These are phyloP conservation scores for Microctenopoma steveboyesi DNA, from an alignment of 2,797 vertebrate genomes.

Conservation along the genomic window DNA sequence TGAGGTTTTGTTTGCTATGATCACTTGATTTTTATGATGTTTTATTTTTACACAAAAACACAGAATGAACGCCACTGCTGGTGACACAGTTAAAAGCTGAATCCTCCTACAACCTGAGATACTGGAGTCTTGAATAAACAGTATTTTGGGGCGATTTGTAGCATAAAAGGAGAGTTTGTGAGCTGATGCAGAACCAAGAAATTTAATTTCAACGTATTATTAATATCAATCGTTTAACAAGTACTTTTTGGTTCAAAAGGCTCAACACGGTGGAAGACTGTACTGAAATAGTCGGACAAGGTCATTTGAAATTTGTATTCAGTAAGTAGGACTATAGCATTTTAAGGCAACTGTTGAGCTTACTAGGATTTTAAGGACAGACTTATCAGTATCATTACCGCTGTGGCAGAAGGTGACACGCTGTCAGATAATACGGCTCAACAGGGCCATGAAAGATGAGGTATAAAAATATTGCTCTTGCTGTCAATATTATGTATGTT, in stretches of 20 bases:
- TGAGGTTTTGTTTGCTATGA: too few relatives aligned
- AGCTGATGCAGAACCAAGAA: neutral
- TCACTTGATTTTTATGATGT: too few relatives aligned
- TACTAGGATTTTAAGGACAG: conserved; percentile 14
- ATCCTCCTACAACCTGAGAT: neutral
- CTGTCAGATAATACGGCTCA: conserved; percentile 11
- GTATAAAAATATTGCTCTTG: neutral
- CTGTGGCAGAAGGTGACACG: neutral
- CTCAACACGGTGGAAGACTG: neutral
- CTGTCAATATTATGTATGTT: neutral
- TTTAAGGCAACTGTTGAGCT: neutral
- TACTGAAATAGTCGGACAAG: conserved; percentile 8
- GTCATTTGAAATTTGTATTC: conserved; percentile 25
- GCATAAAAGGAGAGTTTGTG: neutral
- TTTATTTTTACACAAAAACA: too few relatives aligned
- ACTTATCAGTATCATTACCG: conserved; percentile 1
- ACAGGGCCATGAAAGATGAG: neutral
- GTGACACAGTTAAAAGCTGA: conserved; percentile 6
- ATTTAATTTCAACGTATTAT: neutral
- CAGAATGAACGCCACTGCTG: neutral
- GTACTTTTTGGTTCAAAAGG: too few relatives aligned
- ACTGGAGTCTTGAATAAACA: conserved; percentile 6
- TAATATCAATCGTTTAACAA: too few relatives aligned
- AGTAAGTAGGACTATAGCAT: neutral
- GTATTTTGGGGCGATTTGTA: conserved; percentile 17